Evolutionary conservation across 2,797 vertebrate genomes (phyloP).

Genomic region (Prunella strophiata): DNA sequence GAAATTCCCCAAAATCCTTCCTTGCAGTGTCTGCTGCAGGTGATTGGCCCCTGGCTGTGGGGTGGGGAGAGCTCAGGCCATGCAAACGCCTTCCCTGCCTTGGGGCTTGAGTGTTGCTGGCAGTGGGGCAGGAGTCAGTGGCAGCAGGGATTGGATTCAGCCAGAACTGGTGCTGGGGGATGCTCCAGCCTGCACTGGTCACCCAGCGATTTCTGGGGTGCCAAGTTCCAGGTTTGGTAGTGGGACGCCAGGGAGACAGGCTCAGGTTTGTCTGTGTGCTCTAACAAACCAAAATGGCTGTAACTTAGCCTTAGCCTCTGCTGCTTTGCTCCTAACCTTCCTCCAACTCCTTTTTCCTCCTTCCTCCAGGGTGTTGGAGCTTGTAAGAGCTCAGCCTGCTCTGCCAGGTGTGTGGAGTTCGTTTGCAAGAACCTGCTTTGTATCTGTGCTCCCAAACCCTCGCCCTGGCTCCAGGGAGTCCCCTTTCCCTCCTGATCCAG

Average conservation of each 20-base stretch:
- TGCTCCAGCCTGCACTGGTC: background rate
- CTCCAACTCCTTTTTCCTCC: background rate
- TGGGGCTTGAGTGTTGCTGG: rapidly evolving
- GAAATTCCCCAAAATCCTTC: background rate
- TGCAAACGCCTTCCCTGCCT: rapidly evolving
- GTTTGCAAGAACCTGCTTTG: background rate
- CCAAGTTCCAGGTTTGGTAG: background rate
- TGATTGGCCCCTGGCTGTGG: rapidly evolving
- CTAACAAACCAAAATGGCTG: background rate
- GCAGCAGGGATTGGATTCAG: background rate
- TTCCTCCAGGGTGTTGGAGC: background rate
- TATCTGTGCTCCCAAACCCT: background rate
- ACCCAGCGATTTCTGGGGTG: background rate
- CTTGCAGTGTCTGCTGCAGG: rapidly evolving
- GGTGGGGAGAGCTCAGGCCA: rapidly evolving
- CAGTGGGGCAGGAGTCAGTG: rapidly evolving
- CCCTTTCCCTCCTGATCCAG: background rate
- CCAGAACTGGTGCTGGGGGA: background rate
- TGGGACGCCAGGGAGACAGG: rapidly evolving
- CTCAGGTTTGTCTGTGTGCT: background rate
- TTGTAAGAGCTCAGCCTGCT: background rate
- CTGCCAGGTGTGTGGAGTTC: background rate
- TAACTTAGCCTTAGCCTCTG: background rate
- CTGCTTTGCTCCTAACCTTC: background rate
- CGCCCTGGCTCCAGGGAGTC: rapidly evolving